Evolutionary conservation across 2,888 invertebrate species (phyloP).

Genomic region (Minunthozetes semirufus): DNA sequence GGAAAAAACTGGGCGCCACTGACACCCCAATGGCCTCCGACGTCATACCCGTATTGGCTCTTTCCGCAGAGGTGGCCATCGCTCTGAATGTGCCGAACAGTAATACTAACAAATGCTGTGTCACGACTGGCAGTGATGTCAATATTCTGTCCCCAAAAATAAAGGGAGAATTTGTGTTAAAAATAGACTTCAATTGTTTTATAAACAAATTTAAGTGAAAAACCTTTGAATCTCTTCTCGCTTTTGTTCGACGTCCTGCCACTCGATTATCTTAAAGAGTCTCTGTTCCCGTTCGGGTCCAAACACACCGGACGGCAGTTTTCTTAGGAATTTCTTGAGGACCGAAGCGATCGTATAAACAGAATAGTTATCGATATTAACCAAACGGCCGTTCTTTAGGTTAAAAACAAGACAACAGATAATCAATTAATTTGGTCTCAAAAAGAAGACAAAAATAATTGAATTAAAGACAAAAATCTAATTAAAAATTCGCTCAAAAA

Average conservation of each 20-base stretch:
- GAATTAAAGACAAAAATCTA: neutral
- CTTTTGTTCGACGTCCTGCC: conserved; percentile 73
- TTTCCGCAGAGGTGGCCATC: conserved; percentile 82
- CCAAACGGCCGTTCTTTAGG: conserved; percentile 64
- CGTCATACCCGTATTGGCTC: conserved; percentile 85
- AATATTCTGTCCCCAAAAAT: conserved; percentile 62
- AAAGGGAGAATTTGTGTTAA: neutral
- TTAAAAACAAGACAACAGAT: neutral
- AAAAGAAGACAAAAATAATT: neutral
- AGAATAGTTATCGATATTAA: conserved; percentile 88
- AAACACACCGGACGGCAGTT: conserved; percentile 94
- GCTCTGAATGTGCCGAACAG: conserved; percentile 95
- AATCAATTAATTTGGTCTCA: neutral
- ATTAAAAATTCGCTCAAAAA: neutral
- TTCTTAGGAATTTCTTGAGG: conserved; percentile 91
- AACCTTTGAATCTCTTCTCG: conserved; percentile 65
- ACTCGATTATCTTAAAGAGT: conserved; percentile 77
- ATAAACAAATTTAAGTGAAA: neutral
- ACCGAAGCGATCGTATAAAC: conserved; percentile 98
- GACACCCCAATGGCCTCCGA: conserved; percentile 91
- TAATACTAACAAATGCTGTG: conserved; percentile 85
- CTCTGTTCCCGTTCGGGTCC: conserved; percentile 82
- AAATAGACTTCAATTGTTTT: neutral
- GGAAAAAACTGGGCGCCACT: conserved; percentile 92
- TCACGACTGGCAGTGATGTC: conserved; percentile 71